phyloP scores from a whole-genome alignment of 2,113 vertebrate genomes.

The Pampusana beccarii region DNA sequence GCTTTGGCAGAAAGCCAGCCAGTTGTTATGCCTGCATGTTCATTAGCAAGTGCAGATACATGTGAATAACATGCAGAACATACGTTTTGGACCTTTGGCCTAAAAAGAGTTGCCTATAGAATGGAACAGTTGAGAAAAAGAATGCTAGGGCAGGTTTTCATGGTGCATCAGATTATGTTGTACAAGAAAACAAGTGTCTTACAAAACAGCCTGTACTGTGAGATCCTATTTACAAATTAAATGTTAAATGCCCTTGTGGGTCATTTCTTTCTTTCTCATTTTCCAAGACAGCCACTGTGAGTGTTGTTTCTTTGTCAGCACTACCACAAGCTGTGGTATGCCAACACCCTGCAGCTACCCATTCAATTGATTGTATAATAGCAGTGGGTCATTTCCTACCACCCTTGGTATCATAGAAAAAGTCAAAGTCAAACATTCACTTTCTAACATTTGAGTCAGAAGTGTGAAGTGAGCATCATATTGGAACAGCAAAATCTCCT shows the following conservation, averaged over 20 bases:
- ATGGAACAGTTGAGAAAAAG: neutral
- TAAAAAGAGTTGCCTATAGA: neutral
- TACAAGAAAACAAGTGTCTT: neutral
- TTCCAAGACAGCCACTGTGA: neutral
- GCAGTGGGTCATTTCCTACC: constrained; percentile 34
- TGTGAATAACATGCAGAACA: neutral
- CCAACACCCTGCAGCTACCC: constrained; percentile 33
- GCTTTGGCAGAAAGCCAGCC: neutral
- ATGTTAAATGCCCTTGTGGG: constrained; percentile 7
- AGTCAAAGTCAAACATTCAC: neutral
- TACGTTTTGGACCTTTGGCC: neutral
- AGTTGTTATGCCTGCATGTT: neutral
- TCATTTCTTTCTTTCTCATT: constrained; percentile 36
- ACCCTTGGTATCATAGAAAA: constrained; percentile 12
- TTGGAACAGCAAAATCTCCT: neutral
- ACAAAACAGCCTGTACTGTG: neutral
- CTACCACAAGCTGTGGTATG: constrained; percentile 24
- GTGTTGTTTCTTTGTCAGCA: constrained; percentile 19
- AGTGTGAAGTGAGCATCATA: neutral
- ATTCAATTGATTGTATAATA: constrained; percentile 21
- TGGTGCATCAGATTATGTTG: neutral
- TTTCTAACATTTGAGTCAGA: constrained; percentile 8
- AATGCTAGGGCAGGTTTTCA: neutral
- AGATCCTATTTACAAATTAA: constrained; percentile 34
- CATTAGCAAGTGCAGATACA: neutral